These are phyloP conservation scores for Petrolisthes cinctipes DNA, from an alignment of 2,888 invertebrate genomes.

Conservation along the genomic window DNA sequence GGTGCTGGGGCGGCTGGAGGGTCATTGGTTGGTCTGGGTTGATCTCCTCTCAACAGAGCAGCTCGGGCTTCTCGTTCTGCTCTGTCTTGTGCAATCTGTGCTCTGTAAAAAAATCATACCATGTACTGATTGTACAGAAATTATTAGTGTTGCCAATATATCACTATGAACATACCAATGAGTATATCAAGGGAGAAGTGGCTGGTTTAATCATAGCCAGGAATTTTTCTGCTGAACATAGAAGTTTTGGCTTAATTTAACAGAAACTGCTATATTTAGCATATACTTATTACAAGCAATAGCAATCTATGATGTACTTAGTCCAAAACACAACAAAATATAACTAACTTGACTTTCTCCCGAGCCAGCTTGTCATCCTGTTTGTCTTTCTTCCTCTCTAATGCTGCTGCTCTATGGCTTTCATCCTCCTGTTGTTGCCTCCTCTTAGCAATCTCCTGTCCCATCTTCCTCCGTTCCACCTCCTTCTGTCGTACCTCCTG, in stretches of 20 bases:
- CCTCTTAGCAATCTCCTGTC: slow-evolving; percentile 80
- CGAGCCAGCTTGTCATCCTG: slow-evolving; percentile 81
- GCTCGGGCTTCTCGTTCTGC: slow-evolving; percentile 54
- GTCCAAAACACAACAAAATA: too few species aligned
- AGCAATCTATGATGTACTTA: too few species aligned
- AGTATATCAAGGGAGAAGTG: too few species aligned
- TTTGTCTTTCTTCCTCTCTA: slow-evolving; percentile 82
- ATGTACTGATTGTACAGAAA: too few species aligned
- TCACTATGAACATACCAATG: not conserved
- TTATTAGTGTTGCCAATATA: not conserved
- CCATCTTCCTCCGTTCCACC: slow-evolving; percentile 80
- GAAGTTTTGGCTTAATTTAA: not conserved
- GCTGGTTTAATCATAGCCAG: too few species aligned
- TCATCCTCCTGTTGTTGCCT: slow-evolving; percentile 82
- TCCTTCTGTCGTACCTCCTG: slow-evolving; percentile 72
- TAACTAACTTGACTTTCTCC: slow-evolving; percentile 78
- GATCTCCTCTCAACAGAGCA: slow-evolving; percentile 53
- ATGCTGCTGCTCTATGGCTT: slow-evolving; percentile 79
- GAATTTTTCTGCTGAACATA: too few species aligned
- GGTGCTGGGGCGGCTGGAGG: slow-evolving; percentile 2
- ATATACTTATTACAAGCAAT: too few species aligned
- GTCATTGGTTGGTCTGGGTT: not conserved
- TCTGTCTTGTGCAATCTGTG: slow-evolving; percentile 63
- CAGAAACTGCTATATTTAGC: too few species aligned
- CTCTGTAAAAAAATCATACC: slow-evolving; percentile 21